Conservation (phyloP, 2,888 invertebrate genomes). For the Sinhomidia bicolor region DNA sequence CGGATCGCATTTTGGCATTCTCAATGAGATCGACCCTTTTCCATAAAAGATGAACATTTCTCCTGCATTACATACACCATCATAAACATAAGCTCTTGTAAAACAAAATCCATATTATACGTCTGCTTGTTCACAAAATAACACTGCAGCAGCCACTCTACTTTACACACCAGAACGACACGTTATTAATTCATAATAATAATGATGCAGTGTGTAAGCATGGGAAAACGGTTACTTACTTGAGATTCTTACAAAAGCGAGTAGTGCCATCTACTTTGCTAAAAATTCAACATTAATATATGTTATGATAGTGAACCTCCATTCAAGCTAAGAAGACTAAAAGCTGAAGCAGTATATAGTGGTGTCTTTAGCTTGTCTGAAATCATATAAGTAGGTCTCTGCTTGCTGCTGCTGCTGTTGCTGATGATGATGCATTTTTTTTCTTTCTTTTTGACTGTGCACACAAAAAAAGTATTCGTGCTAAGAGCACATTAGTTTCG, state of each 20-base stretch:
- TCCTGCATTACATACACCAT: no score
- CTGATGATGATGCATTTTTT: constrained; percentile 15
- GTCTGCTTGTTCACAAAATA: no score
- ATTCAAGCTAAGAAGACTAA: not conserved
- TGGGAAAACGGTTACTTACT: not conserved
- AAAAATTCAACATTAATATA: not conserved
- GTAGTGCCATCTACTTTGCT: not conserved
- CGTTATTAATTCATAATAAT: not conserved
- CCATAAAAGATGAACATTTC: no score
- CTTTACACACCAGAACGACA: no score
- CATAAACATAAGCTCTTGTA: no score
- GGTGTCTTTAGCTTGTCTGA: not conserved
- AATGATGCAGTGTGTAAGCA: not conserved
- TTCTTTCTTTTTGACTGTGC: not conserved
- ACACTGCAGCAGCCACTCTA: no score
- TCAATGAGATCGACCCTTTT: no score
- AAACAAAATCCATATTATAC: no score
- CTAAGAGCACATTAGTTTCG: not conserved
- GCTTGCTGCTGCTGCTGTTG: not conserved
- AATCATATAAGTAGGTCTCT: not conserved
- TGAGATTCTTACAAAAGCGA: not conserved
- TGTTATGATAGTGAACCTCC: not conserved
- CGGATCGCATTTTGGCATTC: no score
- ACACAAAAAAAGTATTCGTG: not conserved
- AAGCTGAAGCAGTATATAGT: no score